phyloP scores from a whole-genome alignment of 2,888 invertebrate species.

The Panzeria rudis region DNA sequence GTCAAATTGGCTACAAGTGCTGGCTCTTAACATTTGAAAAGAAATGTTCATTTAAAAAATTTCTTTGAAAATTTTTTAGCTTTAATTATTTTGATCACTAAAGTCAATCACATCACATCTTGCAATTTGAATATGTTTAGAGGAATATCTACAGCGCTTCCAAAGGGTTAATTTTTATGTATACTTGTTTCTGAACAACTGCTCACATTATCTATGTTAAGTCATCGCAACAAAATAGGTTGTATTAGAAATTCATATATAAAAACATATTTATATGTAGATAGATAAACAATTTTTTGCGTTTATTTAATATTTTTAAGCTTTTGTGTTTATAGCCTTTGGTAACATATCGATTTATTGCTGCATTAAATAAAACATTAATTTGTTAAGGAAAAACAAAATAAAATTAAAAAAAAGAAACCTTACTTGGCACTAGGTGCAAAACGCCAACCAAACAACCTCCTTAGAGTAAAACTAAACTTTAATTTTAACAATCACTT shows the following conservation, averaged over 20 bases:
- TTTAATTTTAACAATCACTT: slow-evolving; percentile 66
- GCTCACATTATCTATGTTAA: slow-evolving; percentile 35
- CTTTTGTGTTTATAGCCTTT: slow-evolving; percentile 52
- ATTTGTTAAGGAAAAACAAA: slow-evolving; percentile 50
- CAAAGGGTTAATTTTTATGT: slow-evolving; percentile 12
- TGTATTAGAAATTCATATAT: slow-evolving; percentile 49
- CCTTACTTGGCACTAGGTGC: slow-evolving; percentile 18
- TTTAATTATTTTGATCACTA: no score
- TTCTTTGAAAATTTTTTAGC: no score
- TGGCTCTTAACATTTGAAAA: no score
- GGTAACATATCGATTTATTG: slow-evolving; percentile 60
- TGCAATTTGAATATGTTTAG: no score
- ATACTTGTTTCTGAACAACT: slow-evolving; percentile 27
- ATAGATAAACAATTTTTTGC: slow-evolving; percentile 4
- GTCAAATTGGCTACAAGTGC: no score
- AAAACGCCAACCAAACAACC: slow-evolving; percentile 32
- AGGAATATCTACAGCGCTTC: neutral
- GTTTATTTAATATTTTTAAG: slow-evolving; percentile 29
- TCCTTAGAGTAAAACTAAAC: slow-evolving; percentile 30
- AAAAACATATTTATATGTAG: neutral
- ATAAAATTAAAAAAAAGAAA: slow-evolving; percentile 28
- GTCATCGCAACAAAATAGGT: slow-evolving; percentile 39
- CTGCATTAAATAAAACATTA: slow-evolving; percentile 54
- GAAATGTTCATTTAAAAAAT: no score
- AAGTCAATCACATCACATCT: no score